Evolutionary conservation across 2,113 vertebrate genomes (phyloP), one percentile per base, ranked within the genome.

Genomic region (Dermatemys mawii): DNA sequence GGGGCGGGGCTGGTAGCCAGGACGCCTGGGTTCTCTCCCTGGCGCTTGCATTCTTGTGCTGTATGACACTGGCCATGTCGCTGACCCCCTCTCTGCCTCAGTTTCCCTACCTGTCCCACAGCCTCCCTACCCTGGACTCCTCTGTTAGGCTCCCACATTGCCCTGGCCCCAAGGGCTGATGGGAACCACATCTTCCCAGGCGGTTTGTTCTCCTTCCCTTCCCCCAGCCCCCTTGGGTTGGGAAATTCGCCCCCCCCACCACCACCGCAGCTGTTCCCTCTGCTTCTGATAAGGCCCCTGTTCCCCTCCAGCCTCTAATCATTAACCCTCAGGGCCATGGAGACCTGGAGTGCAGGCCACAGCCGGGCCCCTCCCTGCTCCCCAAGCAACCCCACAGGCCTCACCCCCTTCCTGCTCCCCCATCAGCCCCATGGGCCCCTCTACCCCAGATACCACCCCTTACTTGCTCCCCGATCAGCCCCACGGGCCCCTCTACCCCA

Each of bases 331-430:
- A 70, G 63, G n/a, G 63, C 17, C 63, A 38, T 14, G 16, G 63
- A 17, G 38, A 5, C 35, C 35, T 35, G 5, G 2, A 67, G 35
- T 2, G 0, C 35, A 38, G 60, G 4, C 9, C 17, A 7, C 8
- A 21, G 27, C 55, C 55, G 29, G 55, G 11, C 63, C 29, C 17
- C 29, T 35, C 11, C 13, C 5, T 35, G 27, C 55, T 6, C 26
- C 26, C 27, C 10, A 1, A 14, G 32, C 29, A 35, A 16, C 14
- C 14, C 32, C 32, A 8, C 7, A 1, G 32, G 14, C 32, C 60
- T 63, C 14, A 63, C 14, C 32, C 14, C 3, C 27, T 32, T 29
- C 3, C 14, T 32, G 29, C 29, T 8, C 57, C 57, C 11, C 6
- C 1, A 14, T 63, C 60, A n/a, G 16, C 12, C 29, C 29, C 57